These are phyloP conservation scores for Fragum fragum DNA, from an alignment of 2,888 invertebrate genomes.

Conservation along the genomic window DNA sequence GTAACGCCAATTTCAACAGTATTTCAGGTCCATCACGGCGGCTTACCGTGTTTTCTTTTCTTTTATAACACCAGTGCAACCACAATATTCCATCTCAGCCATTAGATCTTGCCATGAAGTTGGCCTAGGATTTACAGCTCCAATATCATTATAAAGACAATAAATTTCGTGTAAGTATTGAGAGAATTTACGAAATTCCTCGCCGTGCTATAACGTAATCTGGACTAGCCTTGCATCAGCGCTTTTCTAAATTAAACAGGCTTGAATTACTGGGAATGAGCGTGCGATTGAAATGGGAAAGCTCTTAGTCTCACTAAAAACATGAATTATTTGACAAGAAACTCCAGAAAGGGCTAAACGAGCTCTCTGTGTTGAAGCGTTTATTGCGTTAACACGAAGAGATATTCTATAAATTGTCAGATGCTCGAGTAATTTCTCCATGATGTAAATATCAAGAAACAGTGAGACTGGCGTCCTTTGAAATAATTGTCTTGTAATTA, in stretches of 20 bases:
- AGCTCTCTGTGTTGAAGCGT: not conserved
- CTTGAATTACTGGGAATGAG: constrained; percentile 44
- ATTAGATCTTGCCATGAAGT: no score
- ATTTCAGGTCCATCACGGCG: no score
- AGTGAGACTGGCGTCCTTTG: no score
- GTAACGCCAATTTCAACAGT: no score
- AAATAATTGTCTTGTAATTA: no score
- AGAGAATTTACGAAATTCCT: not conserved
- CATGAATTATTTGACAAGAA: constrained; percentile 22
- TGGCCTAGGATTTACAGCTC: no score
- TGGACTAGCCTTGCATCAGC: constrained; percentile 38
- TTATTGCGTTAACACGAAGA: not conserved
- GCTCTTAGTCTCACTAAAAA: not conserved
- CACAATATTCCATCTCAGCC: no score
- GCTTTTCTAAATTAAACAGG: constrained; percentile 51
- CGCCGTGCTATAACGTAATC: constrained; percentile 2
- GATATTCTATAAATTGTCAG: not conserved
- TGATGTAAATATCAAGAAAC: not conserved
- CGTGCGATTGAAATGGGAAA: constrained; percentile 37
- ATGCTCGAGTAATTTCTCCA: not conserved
- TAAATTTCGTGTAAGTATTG: not conserved
- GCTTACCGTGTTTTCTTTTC: no score
- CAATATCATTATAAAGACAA: no score
- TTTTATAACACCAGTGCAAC: no score
- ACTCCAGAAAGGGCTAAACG: not conserved